phyloP scores from a whole-genome alignment of 2,888 invertebrate species.

The Drosophila maculinotata region DNA sequence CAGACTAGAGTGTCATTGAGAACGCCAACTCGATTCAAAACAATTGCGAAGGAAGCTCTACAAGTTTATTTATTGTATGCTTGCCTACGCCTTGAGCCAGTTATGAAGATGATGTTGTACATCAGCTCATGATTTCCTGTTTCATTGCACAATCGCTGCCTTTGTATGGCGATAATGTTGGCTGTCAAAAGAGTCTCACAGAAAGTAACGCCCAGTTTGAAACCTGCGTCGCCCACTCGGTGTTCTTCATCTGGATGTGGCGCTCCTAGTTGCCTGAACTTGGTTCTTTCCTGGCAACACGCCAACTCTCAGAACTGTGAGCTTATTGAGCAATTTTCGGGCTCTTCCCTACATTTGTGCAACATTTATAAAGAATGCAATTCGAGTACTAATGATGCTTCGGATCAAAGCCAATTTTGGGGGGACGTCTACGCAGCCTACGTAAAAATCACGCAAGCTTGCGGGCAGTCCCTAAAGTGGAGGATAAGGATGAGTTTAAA shows the following conservation, averaged over 20 bases:
- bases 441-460: slow-evolving; percentile 69
- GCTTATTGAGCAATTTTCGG: slow-evolving; percentile 70
- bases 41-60: slow-evolving; percentile 1
- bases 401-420: slow-evolving; percentile 64
- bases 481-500: background rate
- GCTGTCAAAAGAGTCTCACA: slow-evolving; percentile 13
- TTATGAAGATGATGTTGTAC: slow-evolving; percentile 12
- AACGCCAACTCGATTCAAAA: slow-evolving; percentile 12
- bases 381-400: slow-evolving; percentile 63
- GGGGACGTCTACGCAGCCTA: slow-evolving; percentile 40
- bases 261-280: slow-evolving; percentile 57
- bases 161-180: slow-evolving; percentile 1
- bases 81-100: slow-evolving; percentile 7
- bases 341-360: slow-evolving; percentile 14
- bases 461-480: background rate
- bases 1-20: background rate
- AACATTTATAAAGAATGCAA: slow-evolving; percentile 35
- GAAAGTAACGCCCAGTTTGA: slow-evolving; percentile 24
- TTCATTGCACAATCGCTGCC: background rate
- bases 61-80: slow-evolving; percentile 7
- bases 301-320: slow-evolving; percentile 33
- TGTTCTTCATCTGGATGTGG: slow-evolving; percentile 16
- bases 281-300: slow-evolving; percentile 34
- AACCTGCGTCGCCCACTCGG: slow-evolving; percentile 56
- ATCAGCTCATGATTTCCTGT: slow-evolving; percentile 23